Conservation (phyloP, 30 jellyfish, hydroid and myxozoan genomes). For the Hydractinia symbiolongicarpus region DNA sequence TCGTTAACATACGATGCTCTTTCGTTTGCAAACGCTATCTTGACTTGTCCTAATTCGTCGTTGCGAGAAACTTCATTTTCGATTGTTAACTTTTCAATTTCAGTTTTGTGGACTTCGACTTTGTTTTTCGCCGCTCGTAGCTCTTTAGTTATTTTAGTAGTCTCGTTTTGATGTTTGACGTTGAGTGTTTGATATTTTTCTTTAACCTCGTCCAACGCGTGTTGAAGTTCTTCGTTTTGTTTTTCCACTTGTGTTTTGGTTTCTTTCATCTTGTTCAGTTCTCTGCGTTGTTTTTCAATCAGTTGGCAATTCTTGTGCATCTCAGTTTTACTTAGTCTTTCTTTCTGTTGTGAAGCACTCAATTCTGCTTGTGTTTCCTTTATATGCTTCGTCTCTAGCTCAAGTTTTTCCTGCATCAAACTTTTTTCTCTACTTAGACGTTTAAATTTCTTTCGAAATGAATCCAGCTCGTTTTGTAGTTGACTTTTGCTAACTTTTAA, state of each 20-base stretch:
- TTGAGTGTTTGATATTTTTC: not conserved
- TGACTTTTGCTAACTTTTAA: not conserved
- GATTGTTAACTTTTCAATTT: constrained; percentile 3
- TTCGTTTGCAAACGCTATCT: not conserved
- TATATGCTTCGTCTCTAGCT: not conserved
- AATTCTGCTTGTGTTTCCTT: not conserved
- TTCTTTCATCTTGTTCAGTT: not conserved
- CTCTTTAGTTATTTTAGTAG: not conserved
- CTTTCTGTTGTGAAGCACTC: not conserved
- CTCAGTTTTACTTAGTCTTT: not conserved
- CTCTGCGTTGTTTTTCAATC: not conserved
- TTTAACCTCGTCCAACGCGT: not conserved
- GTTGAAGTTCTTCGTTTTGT: constrained; percentile 4
- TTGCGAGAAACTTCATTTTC: not conserved
- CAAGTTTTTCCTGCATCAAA: constrained; percentile 3
- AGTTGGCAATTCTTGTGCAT: constrained; percentile 6
- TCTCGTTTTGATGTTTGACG: constrained; percentile 3
- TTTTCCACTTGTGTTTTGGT: not conserved
- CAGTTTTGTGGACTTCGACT: not conserved
- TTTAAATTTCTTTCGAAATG: not conserved
- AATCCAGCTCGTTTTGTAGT: not conserved
- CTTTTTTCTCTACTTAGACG: not conserved
- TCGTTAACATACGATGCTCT: not conserved
- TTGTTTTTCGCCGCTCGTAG: not conserved
- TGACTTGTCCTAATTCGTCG: not conserved